These are phyloP conservation scores for Bagarius yarrelli DNA, from an alignment of 2,113 vertebrate species.

Conservation along the genomic window DNA sequence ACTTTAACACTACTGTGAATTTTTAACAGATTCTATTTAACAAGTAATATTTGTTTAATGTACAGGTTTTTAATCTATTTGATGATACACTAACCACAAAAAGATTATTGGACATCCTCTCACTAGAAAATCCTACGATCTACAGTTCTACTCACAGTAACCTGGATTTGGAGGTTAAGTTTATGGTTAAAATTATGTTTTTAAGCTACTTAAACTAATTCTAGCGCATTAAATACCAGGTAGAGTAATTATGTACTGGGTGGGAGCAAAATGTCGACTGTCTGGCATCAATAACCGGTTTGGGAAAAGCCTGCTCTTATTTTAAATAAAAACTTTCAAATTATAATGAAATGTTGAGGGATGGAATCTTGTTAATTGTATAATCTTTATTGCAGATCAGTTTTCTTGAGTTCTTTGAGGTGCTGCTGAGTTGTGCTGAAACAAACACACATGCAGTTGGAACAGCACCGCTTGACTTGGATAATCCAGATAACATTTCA, in stretches of 20 bases:
- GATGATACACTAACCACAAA: conserved; percentile 71
- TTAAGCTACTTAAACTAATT: background rate
- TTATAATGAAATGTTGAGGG: background rate
- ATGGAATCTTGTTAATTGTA: background rate
- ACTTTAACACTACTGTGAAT: too few species aligned
- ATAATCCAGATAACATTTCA: background rate
- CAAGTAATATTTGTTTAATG: background rate
- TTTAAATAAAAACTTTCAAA: background rate
- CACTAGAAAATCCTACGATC: conserved; percentile 66
- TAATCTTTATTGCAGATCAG: conserved; percentile 72
- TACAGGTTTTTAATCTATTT: conserved; percentile 80
- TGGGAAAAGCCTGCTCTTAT: background rate
- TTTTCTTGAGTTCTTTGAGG: conserved; percentile 92
- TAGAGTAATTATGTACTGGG: background rate
- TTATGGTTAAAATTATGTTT: background rate
- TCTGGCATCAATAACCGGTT: background rate
- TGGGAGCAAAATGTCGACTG: background rate
- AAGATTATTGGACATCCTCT: conserved; percentile 74
- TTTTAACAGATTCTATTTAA: background rate
- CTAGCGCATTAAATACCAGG: background rate
- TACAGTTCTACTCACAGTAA: conserved; percentile 57
- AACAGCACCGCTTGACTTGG: background rate
- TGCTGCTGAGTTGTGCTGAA: conserved; percentile 79
- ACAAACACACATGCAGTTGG: conserved; percentile 53
- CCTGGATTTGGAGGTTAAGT: conserved; percentile 79